These are phyloP conservation scores for Pseudococcus viburni DNA, from an alignment of 2,888 invertebrate species.

Conservation along the genomic window DNA sequence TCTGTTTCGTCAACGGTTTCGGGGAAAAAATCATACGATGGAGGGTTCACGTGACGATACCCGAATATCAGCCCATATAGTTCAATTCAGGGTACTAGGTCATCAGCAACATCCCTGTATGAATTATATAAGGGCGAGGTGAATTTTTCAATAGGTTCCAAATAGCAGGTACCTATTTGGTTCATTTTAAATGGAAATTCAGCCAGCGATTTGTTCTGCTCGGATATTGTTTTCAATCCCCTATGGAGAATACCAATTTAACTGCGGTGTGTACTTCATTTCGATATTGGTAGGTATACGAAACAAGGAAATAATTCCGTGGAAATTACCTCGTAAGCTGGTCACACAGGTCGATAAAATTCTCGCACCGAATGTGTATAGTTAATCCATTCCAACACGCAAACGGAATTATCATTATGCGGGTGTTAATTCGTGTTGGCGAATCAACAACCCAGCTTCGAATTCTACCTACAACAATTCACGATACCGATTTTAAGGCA, in stretches of 20 bases:
- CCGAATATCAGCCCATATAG: neutral
- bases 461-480: constrained; percentile 18
- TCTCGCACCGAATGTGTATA: constrained; percentile 31
- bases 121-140: neutral
- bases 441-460: constrained; percentile 6
- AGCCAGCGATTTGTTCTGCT: neutral
- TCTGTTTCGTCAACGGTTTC: neutral
- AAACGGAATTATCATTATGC: constrained; percentile 39
- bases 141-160: neutral
- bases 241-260: constrained; percentile 6
- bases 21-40: neutral
- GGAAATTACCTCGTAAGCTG: constrained; percentile 10
- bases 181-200: neutral
- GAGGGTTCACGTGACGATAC: neutral
- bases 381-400: constrained; percentile 28
- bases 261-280: neutral
- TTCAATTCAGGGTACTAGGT: constrained; percentile 22
- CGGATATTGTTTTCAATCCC: neutral
- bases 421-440: constrained; percentile 48
- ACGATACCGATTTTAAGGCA: neutral
- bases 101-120: constrained; percentile 16
- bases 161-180: neutral
- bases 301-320: neutral
- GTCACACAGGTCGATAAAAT: constrained; percentile 31
- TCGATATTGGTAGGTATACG: too few species aligned